Percentiles rank a stretch among this genome's conserved stretches.
These are phyloP conservation scores for Chionomys nivalis DNA, from an alignment of 2,113 vertebrate species.

Conservation along the genomic window DNA sequence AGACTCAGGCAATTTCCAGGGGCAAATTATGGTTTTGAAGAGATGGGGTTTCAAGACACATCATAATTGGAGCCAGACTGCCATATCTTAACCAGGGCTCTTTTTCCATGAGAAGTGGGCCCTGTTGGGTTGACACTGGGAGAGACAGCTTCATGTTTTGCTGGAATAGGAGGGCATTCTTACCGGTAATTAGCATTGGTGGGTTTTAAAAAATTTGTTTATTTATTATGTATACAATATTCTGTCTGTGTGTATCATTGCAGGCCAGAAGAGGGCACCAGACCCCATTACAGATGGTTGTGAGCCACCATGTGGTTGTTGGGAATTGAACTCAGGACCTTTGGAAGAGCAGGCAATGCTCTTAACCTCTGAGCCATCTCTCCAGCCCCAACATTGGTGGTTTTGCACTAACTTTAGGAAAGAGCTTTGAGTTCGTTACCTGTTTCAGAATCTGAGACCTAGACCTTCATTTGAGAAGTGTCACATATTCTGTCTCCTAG, in stretches of 20 bases:
- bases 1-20: not conserved
- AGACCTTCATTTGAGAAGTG: not conserved
- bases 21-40: not conserved
- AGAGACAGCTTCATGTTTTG: not conserved
- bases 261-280: no score
- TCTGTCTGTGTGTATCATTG: no score
- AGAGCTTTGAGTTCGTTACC: not conserved
- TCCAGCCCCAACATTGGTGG: not conserved
- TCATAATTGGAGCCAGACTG: not conserved
- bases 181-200: not conserved
- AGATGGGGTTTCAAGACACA: not conserved
- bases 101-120: not conserved
- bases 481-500: not conserved
- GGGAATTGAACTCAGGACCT: no score
- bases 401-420: not conserved
- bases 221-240: no score
- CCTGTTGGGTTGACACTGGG: not conserved
- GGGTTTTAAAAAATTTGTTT: no score
- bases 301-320: no score
- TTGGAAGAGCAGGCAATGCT: no score
- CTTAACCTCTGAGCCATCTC: no score
- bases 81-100: not conserved
- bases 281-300: no score
- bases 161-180: not conserved
- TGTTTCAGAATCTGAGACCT: not conserved